Percentiles rank a stretch among this genome's conserved stretches.
Evolutionary conservation across 1,140 invertebrate species (phyloP).

Genomic region (Diachasmimorpha longicaudata): DNA sequence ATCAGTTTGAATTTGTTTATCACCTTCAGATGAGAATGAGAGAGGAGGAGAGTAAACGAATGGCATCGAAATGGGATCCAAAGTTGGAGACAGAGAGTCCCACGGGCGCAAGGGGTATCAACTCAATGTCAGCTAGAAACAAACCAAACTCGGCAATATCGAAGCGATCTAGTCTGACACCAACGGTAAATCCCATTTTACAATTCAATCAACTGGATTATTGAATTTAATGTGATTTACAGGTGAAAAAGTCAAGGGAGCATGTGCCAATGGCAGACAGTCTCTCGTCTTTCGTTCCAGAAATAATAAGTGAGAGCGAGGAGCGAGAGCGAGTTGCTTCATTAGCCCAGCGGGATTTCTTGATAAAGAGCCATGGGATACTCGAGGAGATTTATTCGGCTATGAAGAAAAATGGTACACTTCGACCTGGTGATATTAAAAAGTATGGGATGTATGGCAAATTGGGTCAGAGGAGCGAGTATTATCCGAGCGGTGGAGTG

Average conservation of each 20-base stretch:
- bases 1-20: neutral
- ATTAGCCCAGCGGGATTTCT: constrained; percentile 67
- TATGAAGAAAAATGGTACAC: constrained; percentile 66
- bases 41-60: constrained; percentile 44
- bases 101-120: constrained; percentile 16
- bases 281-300: constrained; percentile 66
- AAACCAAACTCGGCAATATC: neutral
- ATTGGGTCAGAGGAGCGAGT: constrained; percentile 24
- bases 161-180: constrained; percentile 13
- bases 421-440: constrained; percentile 63
- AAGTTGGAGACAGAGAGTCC: constrained; percentile 40
- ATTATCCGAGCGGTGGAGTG: neutral
- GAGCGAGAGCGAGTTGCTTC: constrained; percentile 67
- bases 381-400: constrained; percentile 68
- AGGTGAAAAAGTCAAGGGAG: constrained; percentile 16
- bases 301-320: constrained; percentile 69
- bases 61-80: constrained; percentile 40
- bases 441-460: constrained; percentile 65
- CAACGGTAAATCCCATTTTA: neutral
- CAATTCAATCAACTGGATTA: neutral
- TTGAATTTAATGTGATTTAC: constrained; percentile 13
- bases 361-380: constrained; percentile 70
- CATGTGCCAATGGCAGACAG: constrained; percentile 14
- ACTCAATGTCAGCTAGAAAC: constrained; percentile 18
- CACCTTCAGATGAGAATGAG: constrained; percentile 41